Conservation (phyloP, 2,888 invertebrate species). For the Diarsia brunnea region DNA sequence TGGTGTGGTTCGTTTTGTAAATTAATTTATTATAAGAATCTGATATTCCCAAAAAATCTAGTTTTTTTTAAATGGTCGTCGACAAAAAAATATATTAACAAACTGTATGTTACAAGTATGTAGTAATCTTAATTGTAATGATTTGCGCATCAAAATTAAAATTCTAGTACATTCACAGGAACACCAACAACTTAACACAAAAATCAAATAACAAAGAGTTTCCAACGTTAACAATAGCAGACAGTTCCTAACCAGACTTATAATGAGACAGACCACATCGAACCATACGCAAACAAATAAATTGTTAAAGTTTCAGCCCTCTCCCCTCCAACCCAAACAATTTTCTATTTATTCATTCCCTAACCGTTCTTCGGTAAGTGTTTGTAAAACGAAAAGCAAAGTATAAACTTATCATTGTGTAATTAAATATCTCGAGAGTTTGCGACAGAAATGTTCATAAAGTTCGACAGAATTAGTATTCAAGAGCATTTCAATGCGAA, state of each 20-base stretch:
- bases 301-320: slow-evolving; percentile 9
- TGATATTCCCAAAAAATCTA: background rate
- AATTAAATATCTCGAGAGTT: slow-evolving; percentile 20
- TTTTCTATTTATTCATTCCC: background rate
- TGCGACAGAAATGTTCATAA: slow-evolving; percentile 11
- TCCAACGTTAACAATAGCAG: background rate
- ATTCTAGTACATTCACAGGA: background rate
- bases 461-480: slow-evolving; percentile 22
- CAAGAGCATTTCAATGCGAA: slow-evolving; percentile 12
- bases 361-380: slow-evolving; percentile 28
- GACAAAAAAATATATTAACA: background rate
- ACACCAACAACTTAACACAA: background rate
- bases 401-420: background rate
- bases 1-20: background rate
- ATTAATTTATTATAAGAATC: background rate
- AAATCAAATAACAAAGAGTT: background rate
- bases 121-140: background rate
- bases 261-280: slow-evolving; percentile 13
- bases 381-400: slow-evolving; percentile 47
- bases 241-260: slow-evolving; percentile 8
- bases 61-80: too few relatives aligned
- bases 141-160: background rate
- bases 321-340: background rate
- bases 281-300: slow-evolving; percentile 7
- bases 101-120: background rate